Base-by-base conservation (phyloP, 1,140 invertebrate genomes). In the Heliconius himera region DNA sequence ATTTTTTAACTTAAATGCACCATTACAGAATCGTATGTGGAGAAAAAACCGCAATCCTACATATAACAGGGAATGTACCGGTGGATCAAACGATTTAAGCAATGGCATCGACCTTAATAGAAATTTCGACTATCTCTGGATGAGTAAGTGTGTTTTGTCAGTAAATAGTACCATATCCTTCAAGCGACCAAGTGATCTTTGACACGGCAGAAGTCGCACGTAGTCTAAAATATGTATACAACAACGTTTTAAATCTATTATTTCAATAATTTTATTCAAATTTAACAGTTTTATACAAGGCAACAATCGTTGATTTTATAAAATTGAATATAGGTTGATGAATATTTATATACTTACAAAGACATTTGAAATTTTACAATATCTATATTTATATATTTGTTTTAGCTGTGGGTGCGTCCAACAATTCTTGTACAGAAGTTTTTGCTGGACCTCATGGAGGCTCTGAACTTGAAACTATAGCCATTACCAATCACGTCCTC, bases 401-500 rank as follows among this genome's bases (percentile, higher is more conserved):
- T 6, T 66, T 88, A 93, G 95, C 89, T 16, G 83, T 85, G 26
- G 98, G 98, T 3, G 96, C 97, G 9, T 98, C 97, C n/a, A 95
- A 95, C 1, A 96, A 98, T 92, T 97, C 98, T 3, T 99, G 99
- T 88, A 95, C 96, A 3, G 97, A 98, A 81, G 98, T 97, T 0
- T 99, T 97, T 90, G 96, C 97, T 29, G 99, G 99, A 16, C 95
- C 96, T 0, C 89, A 93, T 1, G 95, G 98, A 0, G 99, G 98
- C 88, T 99, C 98, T 0, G 99, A 99, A 94, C 97, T 97, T 0
- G 99, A 99, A 94, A 97, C 98, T 1, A 95, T 95, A 85, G 97
- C 98, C 0, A 96, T 97, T 74, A 88, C 95, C 80, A 90, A 82
- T 70, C 89, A 90, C 72, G 85, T 94, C 1, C 60, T 74, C 26